A percentile compares a stretch with the other conserved stretches of the same genome.
phyloP scores from a whole-genome alignment of 2,888 invertebrate genomes.

The Dolichomitus sp. region DNA sequence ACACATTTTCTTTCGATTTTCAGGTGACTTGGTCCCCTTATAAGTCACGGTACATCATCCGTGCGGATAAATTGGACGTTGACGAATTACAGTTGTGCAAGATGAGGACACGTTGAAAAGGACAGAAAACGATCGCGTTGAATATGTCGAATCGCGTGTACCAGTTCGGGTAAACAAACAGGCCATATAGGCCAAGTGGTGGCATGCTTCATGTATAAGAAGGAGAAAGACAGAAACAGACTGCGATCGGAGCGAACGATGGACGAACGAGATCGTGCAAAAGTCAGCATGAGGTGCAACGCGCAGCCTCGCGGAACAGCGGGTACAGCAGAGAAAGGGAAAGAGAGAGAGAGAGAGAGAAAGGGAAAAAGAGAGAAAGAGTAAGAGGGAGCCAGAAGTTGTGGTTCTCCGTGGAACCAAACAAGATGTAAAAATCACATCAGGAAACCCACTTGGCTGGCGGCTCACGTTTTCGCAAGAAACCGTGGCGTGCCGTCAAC shows the following conservation, averaged over 20 bases:
- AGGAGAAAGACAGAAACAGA: neutral
- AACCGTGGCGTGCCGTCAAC: slow-evolving; percentile 84
- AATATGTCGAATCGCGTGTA: slow-evolving; percentile 54
- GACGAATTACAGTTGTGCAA: slow-evolving; percentile 30
- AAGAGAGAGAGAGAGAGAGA: neutral
- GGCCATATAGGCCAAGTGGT: slow-evolving; percentile 59
- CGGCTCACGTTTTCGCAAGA: slow-evolving; percentile 85
- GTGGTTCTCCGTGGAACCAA: slow-evolving; percentile 72
- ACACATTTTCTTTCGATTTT: neutral
- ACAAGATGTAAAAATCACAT: slow-evolving; percentile 81
- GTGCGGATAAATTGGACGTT: neutral
- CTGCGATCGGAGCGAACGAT: slow-evolving; percentile 24
- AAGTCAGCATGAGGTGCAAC: slow-evolving; percentile 15
- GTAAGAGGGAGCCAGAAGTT: slow-evolving; percentile 11
- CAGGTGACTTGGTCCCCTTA: too few relatives aligned
- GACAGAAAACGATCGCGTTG: slow-evolving; percentile 52
- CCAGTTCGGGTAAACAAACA: slow-evolving; percentile 58
- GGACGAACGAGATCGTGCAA: slow-evolving; percentile 51
- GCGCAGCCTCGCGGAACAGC: slow-evolving; percentile 13
- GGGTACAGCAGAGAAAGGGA: slow-evolving; percentile 37
- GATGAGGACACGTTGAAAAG: slow-evolving; percentile 51
- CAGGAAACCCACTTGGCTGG: slow-evolving; percentile 78
- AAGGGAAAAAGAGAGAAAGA: slow-evolving; percentile 1
- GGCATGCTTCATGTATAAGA: slow-evolving; percentile 44
- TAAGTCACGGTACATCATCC: neutral